Conservation (phyloP, 1,140 invertebrate species). For the Sarcophaga peregrina region DNA sequence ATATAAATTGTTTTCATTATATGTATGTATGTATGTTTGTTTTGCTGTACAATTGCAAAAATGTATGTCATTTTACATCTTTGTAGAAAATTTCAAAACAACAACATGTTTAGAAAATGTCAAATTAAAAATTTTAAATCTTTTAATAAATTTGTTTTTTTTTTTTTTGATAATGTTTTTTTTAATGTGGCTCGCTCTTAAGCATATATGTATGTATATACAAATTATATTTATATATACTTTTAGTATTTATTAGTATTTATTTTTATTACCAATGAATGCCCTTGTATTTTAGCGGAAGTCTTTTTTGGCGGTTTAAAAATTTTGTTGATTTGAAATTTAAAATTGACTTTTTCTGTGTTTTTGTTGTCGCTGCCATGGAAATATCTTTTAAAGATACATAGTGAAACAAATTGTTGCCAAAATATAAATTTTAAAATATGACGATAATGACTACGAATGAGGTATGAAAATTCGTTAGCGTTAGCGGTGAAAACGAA, state of each 20-base stretch:
- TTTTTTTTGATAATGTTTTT: not conserved
- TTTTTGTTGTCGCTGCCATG: not conserved
- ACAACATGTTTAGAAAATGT: conserved; percentile 32
- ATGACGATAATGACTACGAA: conserved; percentile 6
- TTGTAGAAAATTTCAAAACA: conserved; percentile 29
- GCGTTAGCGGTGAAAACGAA: not conserved
- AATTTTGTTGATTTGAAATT: not conserved
- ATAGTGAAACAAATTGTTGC: not conserved
- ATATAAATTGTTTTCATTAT: too few relatives aligned
- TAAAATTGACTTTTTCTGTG: not conserved
- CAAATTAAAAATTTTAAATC: conserved; percentile 35
- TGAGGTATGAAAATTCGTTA: conserved; percentile 10
- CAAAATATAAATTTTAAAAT: not conserved
- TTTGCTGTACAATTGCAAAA: not conserved
- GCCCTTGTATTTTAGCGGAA: conserved; percentile 26
- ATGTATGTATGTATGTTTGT: too few relatives aligned
- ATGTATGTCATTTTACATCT: conserved; percentile 32
- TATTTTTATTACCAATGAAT: not conserved
- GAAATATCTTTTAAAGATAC: not conserved
- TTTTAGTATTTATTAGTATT: too few relatives aligned
- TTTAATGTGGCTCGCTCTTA: not conserved
- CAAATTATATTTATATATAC: not conserved
- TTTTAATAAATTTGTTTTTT: conserved; percentile 15
- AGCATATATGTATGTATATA: not conserved
- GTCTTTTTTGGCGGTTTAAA: not conserved